Percentiles rank a stretch among this genome's conserved stretches.
Conservation (phyloP, 2,888 invertebrate species). For the Nomada goodeniana region DNA sequence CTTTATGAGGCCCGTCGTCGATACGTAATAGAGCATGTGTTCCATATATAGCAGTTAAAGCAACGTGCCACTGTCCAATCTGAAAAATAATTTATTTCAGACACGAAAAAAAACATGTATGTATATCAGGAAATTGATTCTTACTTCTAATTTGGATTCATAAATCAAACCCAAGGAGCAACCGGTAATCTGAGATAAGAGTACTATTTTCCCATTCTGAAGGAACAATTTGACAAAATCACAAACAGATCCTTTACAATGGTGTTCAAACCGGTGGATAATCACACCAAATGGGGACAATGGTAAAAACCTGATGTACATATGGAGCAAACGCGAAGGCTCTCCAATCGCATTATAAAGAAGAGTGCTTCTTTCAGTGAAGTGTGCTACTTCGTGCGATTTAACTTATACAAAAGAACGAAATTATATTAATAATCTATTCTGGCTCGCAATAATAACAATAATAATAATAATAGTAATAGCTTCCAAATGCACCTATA, state of each 20-base stretch:
- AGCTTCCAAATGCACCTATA: slow-evolving; percentile 71
- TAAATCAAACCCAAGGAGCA: slow-evolving; percentile 60
- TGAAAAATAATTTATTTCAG: slow-evolving; percentile 52
- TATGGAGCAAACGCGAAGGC: slow-evolving; percentile 84
- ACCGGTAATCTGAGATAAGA: slow-evolving; percentile 56
- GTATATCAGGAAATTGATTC: not conserved
- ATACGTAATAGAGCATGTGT: slow-evolving; percentile 83
- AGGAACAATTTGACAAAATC: slow-evolving; percentile 65
- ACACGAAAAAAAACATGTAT: not conserved
- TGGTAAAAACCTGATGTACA: slow-evolving; percentile 85
- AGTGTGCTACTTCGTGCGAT: slow-evolving; percentile 84
- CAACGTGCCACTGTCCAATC: slow-evolving; percentile 85
- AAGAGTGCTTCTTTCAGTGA: slow-evolving; percentile 85
- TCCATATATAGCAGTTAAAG: slow-evolving; percentile 83
- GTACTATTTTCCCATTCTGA: slow-evolving; percentile 63
- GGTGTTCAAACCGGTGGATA: slow-evolving; percentile 82
- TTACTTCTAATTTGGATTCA: slow-evolving; percentile 57
- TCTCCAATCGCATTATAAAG: slow-evolving; percentile 83
- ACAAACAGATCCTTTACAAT: slow-evolving; percentile 82
- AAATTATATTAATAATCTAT: not conserved
- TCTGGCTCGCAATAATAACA: no score
- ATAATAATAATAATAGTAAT: not conserved
- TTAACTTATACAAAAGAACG: slow-evolving; percentile 54
- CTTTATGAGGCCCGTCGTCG: slow-evolving; percentile 82
- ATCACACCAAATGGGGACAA: slow-evolving; percentile 85